Evolutionary conservation across 37 sponge, comb jelly and placozoan species (phyloP).

Genomic region (Geodia barretti): DNA sequence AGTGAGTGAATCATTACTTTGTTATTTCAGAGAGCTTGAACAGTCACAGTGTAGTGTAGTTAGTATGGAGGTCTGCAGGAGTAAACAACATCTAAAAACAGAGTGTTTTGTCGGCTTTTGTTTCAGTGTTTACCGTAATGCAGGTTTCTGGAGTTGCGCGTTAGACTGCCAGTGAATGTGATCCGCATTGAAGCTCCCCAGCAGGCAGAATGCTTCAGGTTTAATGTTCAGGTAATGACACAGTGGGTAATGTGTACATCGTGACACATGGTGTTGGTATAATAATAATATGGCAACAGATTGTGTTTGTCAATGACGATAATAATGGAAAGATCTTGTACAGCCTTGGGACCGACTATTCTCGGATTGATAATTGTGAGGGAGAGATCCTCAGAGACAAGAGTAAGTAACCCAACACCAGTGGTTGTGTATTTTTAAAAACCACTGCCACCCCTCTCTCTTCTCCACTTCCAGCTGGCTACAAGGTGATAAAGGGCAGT

Average conservation of each 20-base stretch:
- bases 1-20: too few species aligned
- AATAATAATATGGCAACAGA: constrained; percentile 5
- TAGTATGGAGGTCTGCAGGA: too few species aligned
- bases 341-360: not conserved
- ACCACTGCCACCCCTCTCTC: not conserved
- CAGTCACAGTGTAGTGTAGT: too few species aligned
- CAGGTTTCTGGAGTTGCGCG: constrained; percentile 20
- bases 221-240: not conserved
- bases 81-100: too few species aligned
- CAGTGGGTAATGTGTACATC: not conserved
- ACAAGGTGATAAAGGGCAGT: not conserved
- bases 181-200: constrained; percentile 22
- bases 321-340: constrained; percentile 31
- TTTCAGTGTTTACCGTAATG: not conserved
- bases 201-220: constrained; percentile 20
- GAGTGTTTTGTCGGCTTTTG: not conserved
- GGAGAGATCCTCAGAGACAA: not conserved
- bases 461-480: not conserved
- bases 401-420: not conserved
- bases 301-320: constrained; percentile 6
- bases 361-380: constrained; percentile 5
- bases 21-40: too few species aligned
- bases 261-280: not conserved
- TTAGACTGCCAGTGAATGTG: constrained; percentile 12
- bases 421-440: not conserved